Evolutionary conservation across 2,797 vertebrate genomes (phyloP).

Genomic region (Cuniculus paca): DNA sequence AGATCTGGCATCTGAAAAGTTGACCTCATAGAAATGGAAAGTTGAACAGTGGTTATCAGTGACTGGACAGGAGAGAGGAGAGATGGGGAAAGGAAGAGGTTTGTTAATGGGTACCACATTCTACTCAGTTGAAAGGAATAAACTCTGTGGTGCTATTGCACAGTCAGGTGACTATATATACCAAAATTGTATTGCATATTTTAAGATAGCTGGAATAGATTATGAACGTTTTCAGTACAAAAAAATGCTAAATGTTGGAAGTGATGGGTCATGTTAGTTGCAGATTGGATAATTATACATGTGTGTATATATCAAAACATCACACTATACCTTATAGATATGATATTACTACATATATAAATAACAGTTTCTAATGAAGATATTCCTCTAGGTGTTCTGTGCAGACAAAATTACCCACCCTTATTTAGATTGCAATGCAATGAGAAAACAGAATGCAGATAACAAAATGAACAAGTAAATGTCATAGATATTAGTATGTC

Average conservation of each 20-base stretch:
- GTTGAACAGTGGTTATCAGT: not conserved
- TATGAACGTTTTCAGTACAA: not conserved
- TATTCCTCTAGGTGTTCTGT: not conserved
- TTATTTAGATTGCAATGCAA: not conserved
- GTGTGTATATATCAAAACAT: not conserved
- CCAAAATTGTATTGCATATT: not conserved
- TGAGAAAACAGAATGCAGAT: not conserved
- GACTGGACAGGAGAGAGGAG: not conserved
- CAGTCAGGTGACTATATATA: not conserved
- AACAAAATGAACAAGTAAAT: not conserved
- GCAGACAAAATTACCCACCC: not conserved
- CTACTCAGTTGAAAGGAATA: too few species aligned
- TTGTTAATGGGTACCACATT: not conserved
- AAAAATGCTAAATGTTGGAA: not conserved
- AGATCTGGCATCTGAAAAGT: not conserved
- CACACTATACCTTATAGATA: not conserved
- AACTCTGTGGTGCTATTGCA: too few species aligned
- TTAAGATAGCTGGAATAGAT: not conserved
- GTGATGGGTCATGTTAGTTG: not conserved
- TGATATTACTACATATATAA: not conserved
- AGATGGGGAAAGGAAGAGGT: not conserved
- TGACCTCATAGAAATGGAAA: not conserved
- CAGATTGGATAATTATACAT: not conserved
- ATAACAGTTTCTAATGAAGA: not conserved
- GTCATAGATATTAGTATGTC: not conserved